Conservation (phyloP, 2,888 invertebrate species). For the Rhamphomyia laevipes region DNA sequence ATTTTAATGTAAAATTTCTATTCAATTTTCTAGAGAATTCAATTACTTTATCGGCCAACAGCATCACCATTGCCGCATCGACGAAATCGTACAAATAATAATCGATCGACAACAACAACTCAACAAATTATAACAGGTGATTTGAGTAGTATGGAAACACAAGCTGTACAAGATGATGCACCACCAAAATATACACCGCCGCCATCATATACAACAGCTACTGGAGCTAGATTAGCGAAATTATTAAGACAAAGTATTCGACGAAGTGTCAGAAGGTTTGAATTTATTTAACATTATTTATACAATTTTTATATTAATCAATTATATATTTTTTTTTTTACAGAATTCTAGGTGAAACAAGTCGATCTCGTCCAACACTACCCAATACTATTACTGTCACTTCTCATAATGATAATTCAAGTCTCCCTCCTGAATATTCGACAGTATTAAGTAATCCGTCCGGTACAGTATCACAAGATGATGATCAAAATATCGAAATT, state of each 20-base stretch:
- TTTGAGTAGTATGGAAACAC: conserved; percentile 12
- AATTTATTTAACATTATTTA: neutral
- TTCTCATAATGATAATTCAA: neutral
- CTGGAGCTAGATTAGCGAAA: conserved; percentile 70
- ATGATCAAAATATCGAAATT: conserved; percentile 22
- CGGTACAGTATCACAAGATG: conserved; percentile 10
- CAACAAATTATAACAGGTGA: neutral
- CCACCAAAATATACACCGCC: conserved; percentile 91
- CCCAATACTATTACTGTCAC: conserved; percentile 13
- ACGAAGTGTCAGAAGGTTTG: conserved; percentile 58
- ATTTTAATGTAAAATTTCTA: neutral
- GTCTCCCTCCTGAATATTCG: conserved; percentile 15
- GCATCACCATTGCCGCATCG: conserved; percentile 35
- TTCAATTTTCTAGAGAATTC: conserved; percentile 54
- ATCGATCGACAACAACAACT: conserved; percentile 13
- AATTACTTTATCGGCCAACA: conserved; percentile 69
- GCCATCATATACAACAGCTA: conserved; percentile 84
- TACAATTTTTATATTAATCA: neutral
- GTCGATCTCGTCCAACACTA: conserved; percentile 14
- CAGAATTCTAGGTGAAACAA: conserved; percentile 20
- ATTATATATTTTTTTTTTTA: neutral
- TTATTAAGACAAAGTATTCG: conserved; percentile 64
- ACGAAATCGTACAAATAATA: conserved; percentile 15
- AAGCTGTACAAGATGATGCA: conserved; percentile 49
- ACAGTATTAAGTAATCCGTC: conserved; percentile 22